These are phyloP conservation scores for Sinonovacula constricta DNA, from an alignment of 1,140 invertebrate species.

Conservation along the genomic window DNA sequence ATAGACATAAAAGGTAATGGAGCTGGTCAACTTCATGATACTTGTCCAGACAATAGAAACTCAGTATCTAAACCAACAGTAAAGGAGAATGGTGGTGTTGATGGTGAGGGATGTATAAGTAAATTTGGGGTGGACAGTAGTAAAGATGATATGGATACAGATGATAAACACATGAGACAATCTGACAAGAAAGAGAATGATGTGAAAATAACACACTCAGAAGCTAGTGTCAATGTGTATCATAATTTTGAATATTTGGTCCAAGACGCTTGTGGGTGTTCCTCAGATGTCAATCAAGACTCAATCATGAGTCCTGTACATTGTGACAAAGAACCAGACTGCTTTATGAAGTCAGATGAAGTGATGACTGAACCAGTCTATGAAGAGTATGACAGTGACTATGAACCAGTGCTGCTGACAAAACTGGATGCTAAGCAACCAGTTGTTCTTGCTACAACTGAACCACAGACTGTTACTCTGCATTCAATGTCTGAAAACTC, in stretches of 20 bases:
- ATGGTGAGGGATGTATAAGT: too few relatives aligned
- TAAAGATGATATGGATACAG: too few relatives aligned
- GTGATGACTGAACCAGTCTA: background rate
- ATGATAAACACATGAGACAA: too few relatives aligned
- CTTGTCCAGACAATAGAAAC: too few relatives aligned
- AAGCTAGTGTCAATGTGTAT: too few relatives aligned
- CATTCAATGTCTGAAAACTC: background rate
- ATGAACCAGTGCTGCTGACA: background rate
- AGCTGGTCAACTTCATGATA: background rate
- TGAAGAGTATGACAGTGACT: background rate
- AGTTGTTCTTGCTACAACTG: too few relatives aligned
- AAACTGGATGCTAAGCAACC: background rate
- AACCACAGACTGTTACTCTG: background rate
- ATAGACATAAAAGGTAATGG: background rate
- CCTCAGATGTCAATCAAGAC: background rate
- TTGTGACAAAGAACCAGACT: background rate
- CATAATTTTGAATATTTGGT: too few relatives aligned
- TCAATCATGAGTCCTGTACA: background rate
- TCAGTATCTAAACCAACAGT: too few relatives aligned
- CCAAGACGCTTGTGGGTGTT: background rate
- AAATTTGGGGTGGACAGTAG: too few relatives aligned
- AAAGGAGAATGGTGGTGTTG: too few relatives aligned
- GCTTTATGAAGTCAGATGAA: background rate
- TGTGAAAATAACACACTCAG: too few relatives aligned
- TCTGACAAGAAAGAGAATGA: too few relatives aligned